These are phyloP conservation scores for Calliopsis andreniformis DNA, from an alignment of 1,140 invertebrate genomes.

Conservation along the genomic window DNA sequence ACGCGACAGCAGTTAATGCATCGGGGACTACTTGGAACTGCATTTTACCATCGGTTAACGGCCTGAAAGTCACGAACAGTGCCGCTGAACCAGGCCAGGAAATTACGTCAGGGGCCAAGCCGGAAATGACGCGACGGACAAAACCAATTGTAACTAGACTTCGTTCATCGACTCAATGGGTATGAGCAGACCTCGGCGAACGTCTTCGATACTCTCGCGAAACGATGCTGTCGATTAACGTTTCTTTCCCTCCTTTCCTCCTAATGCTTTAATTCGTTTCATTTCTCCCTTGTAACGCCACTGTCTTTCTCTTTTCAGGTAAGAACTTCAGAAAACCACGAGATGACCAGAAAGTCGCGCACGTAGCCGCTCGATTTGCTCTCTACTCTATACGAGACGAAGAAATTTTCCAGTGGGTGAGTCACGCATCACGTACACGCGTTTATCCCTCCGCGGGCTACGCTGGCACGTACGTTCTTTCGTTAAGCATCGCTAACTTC, in stretches of 20 bases:
- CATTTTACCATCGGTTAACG: conserved; percentile 20
- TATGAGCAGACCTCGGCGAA: background rate
- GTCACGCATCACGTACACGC: conserved; percentile 13
- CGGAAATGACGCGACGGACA: conserved; percentile 44
- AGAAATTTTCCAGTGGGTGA: conserved; percentile 44
- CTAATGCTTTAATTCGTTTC: too few species aligned
- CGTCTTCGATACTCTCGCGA: background rate
- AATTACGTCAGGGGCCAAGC: conserved; percentile 46
- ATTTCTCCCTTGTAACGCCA: background rate
- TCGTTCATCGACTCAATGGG: background rate
- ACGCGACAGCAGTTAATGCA: background rate
- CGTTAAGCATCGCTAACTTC: conserved; percentile 14
- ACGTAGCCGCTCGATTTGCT: conserved; percentile 15
- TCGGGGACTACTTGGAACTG: background rate
- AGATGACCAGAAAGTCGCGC: conserved; percentile 5
- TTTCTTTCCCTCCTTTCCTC: too few species aligned
- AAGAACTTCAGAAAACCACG: background rate
- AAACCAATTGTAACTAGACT: conserved; percentile 22
- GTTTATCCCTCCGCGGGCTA: conserved; percentile 21
- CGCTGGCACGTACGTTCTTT: conserved; percentile 39
- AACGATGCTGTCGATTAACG: background rate
- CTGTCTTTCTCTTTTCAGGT: conserved; percentile 34
- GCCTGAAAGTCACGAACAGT: conserved; percentile 4
- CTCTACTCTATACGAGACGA: conserved; percentile 7
- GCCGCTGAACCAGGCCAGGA: conserved; percentile 27